Evolutionary conservation across 1,140 invertebrate genomes (phyloP), one percentile per base, ranked within the genome.

Genomic region (Chionoecetes opilio): DNA sequence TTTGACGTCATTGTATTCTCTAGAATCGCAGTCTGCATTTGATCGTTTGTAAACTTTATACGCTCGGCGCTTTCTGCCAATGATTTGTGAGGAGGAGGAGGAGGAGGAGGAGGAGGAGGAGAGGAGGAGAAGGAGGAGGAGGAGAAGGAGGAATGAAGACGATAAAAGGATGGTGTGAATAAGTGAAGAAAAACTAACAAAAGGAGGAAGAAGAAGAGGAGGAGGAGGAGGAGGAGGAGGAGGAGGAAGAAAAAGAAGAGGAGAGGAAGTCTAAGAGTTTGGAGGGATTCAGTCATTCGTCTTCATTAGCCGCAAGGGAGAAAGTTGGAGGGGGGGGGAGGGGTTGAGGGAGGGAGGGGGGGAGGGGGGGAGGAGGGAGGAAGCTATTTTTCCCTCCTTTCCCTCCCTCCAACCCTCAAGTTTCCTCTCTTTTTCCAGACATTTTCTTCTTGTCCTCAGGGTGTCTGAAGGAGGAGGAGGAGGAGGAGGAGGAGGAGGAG

Each of bases 281-380:
- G 85, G 37, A 38, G 37, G 37, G 34, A 35, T 87, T 38, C 34
- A 87, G 85, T 38, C 85, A 87, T 87, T 87, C 85, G 85, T 87
- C 85, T 87, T 87, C 85, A 87, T 87, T 87, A 87, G 85, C 34
- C 32, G 85, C 14, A 21, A 38, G 85, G 85, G 63, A 75, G 63
- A 75, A 75, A 75, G 63, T 75, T 75, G 63, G 21, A 21, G 53
- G 21, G 53, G 21, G 21, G 84, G 35, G 32, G 84, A 11, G 14
- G 41, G 41, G 14, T 5, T 5, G 14, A 14, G 41, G 14, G 41
- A 14, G 14, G 41, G 46, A 21, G 17, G 85, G 31, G 8, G 37
- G 31, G 37, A 34, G 29, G 32, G 32, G 3, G 85, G 85, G 31
- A 21, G 85, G 31, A 34, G n/a, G 31, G 85, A 34, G 0, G 37